These are phyloP conservation scores for Danionella dracula DNA, from an alignment of 2,797 vertebrate genomes.

Conservation along the genomic window DNA sequence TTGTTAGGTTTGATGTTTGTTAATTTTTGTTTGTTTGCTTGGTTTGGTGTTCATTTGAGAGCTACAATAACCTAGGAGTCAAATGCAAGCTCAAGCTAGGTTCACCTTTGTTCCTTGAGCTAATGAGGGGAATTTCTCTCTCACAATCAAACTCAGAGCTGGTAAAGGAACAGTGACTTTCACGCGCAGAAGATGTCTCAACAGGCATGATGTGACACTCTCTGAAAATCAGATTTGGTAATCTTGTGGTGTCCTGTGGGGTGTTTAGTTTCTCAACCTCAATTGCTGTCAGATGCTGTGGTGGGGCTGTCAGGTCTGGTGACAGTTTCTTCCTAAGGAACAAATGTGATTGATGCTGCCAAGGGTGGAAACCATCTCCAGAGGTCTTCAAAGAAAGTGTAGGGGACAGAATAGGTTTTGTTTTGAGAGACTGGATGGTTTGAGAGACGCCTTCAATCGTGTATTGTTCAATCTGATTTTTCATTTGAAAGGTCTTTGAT, in stretches of 20 bases:
- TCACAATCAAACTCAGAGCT: conserved; percentile 53
- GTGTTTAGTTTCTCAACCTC: conserved; percentile 62
- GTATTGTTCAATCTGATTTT: conserved; percentile 26
- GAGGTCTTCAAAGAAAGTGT: neutral
- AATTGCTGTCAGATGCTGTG: conserved; percentile 57
- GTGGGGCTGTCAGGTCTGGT: conserved; percentile 46
- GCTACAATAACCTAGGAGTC: no score
- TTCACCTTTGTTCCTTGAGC: conserved; percentile 19
- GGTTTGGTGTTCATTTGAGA: no score
- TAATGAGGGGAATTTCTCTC: conserved; percentile 41
- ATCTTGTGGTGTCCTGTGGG: conserved; percentile 24
- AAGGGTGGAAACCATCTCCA: neutral
- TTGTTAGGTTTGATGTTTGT: no score
- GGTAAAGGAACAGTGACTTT: conserved; percentile 57
- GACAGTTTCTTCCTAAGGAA: conserved; percentile 33
- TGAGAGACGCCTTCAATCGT: neutral
- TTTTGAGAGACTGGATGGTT: neutral
- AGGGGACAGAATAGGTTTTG: neutral
- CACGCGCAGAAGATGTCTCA: conserved; percentile 54
- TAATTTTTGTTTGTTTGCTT: no score
- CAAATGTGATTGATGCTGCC: neutral
- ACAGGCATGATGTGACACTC: neutral
- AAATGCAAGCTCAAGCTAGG: neutral
- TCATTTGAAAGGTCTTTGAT: conserved; percentile 41
- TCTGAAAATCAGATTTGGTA: neutral